These are phyloP conservation scores for Sebastes minor DNA, from an alignment of 2,797 vertebrate species.

Conservation along the genomic window DNA sequence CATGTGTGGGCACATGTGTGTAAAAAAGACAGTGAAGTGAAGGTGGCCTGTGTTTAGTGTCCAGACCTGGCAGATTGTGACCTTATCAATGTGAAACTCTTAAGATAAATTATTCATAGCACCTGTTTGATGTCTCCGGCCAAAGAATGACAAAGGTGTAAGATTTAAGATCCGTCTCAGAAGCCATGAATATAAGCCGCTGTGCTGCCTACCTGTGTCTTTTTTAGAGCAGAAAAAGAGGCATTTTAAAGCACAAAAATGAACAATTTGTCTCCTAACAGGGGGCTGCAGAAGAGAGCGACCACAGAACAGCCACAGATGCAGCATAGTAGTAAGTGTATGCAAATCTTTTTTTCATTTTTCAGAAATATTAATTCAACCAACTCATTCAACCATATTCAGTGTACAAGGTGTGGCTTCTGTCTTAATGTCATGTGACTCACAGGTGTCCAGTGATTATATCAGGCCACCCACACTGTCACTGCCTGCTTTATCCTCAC, in stretches of 20 bases:
- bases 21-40: slow-evolving; percentile 62
- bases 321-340: neutral
- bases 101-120: slow-evolving; percentile 81
- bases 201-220: slow-evolving; percentile 27
- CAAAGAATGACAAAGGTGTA: slow-evolving; percentile 78
- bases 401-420: slow-evolving; percentile 25
- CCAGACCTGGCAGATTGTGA: slow-evolving; percentile 81
- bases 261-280: slow-evolving; percentile 40
- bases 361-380: neutral
- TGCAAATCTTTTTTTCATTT: neutral
- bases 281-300: neutral
- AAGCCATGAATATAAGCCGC: slow-evolving; percentile 48
- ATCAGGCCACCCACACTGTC: slow-evolving; percentile 29
- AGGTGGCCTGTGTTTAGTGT: slow-evolving; percentile 66
- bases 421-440: slow-evolving; percentile 49
- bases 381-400: slow-evolving; percentile 12
- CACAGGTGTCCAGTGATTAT: slow-evolving; percentile 52
- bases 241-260: slow-evolving; percentile 37
- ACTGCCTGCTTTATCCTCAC: slow-evolving; percentile 16
- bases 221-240: neutral
- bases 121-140: slow-evolving; percentile 80
- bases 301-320: neutral
- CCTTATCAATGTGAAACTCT: slow-evolving; percentile 82
- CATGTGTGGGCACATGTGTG: slow-evolving; percentile 54
- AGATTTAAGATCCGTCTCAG: slow-evolving; percentile 66